Base-by-base conservation (phyloP, 1,140 invertebrate species). In the Wiebesia pumilae region DNA sequence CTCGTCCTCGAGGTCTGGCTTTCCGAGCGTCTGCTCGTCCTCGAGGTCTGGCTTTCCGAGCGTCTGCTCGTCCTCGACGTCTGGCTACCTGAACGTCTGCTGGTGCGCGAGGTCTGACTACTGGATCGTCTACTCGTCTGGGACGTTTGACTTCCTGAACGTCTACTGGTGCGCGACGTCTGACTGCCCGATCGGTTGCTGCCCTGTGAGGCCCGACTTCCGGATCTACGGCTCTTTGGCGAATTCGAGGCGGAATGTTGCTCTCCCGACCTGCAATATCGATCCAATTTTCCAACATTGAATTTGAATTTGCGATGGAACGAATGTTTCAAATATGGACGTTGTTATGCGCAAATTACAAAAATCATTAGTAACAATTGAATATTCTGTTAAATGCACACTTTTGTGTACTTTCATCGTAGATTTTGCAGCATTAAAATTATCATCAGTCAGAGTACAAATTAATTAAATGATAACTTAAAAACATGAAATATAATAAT, bases 171-270 rank as follows among this genome's bases (percentile, higher is more conserved):
- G 24, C 54, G 86, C 10, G 88, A 88, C 1, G 87, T 88, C 38
- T 89, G 89, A 89, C 91, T 92, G 14, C 87, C 85, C 58, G 92
- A 93, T 33, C 89, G 88, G 38, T 88, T 90, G 65, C 91, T 92
- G 7, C 78, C 89, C 51, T 79, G 77, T 9, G 77, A 79, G 14
- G 43, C 14, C 35, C 47, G 43, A 21, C 77, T 79, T 21, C 33
- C 83, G 0, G 88, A 88, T 81, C 89, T 79, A 65, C 73, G 71
- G 54, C 84, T 87, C 81, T 75, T 88, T 24, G 87, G 87, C 2
- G 87, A 88, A 73, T 67, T 54, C 9, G 81, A 75, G 3, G 27
- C 33, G 6, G 81, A 82, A 33, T 54, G 65, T 33, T 40, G 81
- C 12, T 58, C 47, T 27, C 12, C 7, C 9, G 83, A 85, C 38